These are phyloP conservation scores for Ennomos fuscantarius DNA, from an alignment of 2,888 invertebrate genomes.

Conservation along the genomic window DNA sequence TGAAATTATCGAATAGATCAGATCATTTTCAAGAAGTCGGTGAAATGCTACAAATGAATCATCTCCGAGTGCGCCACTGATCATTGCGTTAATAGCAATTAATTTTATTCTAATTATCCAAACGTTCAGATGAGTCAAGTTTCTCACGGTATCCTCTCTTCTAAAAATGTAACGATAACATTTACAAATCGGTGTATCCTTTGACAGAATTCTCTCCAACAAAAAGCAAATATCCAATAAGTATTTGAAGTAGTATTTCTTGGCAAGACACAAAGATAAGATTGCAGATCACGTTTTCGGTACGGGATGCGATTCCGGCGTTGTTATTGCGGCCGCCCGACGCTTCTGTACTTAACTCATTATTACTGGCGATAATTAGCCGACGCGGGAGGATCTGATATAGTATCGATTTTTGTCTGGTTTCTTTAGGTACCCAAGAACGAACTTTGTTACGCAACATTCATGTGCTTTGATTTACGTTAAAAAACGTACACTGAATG, in stretches of 20 bases:
- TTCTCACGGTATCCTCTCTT: background rate
- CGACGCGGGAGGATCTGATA: constrained; percentile 15
- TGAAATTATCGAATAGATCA: too few relatives aligned
- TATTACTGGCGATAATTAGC: constrained; percentile 48
- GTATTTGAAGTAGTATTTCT: constrained; percentile 24
- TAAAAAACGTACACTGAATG: too few relatives aligned
- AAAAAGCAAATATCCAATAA: constrained; percentile 19
- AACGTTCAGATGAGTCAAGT: too few relatives aligned
- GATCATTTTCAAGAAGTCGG: too few relatives aligned
- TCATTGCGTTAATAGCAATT: too few relatives aligned
- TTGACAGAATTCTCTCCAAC: constrained; percentile 11
- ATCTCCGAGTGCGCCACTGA: too few relatives aligned
- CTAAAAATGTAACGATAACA: background rate
- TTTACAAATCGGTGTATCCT: constrained; percentile 12
- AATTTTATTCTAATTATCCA: too few relatives aligned
- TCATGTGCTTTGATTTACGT: too few relatives aligned
- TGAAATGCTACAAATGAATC: too few relatives aligned
- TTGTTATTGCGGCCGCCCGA: constrained; percentile 53
- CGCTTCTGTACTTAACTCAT: constrained; percentile 45
- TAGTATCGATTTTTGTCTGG: constrained; percentile 19
- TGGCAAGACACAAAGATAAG: constrained; percentile 41
- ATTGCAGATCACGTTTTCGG: constrained; percentile 63
- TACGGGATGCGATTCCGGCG: constrained; percentile 54
- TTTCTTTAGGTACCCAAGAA: background rate
- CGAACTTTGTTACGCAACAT: too few relatives aligned